A percentile compares a stretch with the other conserved stretches of the same genome.
Evolutionary conservation across 2,113 vertebrate genomes (phyloP).

Genomic region (Naja naja): DNA sequence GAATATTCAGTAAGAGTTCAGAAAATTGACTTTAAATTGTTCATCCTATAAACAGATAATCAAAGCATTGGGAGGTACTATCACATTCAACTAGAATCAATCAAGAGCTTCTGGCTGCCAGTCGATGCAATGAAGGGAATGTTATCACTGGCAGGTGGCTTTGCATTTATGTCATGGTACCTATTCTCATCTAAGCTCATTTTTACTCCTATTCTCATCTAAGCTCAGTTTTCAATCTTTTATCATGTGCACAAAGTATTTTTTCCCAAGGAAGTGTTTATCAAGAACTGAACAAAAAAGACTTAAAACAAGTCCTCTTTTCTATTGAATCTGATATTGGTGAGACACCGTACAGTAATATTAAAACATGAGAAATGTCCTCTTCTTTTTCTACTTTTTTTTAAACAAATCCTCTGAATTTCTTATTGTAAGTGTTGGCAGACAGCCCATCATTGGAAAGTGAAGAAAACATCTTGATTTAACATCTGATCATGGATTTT

Average conservation of each 20-base stretch:
- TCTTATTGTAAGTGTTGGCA: slow-evolving; percentile 73
- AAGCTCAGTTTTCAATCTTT: slow-evolving; percentile 52
- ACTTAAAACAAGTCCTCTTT: slow-evolving; percentile 48
- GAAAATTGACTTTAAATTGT: slow-evolving; percentile 7
- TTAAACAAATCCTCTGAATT: slow-evolving; percentile 53
- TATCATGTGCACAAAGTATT: slow-evolving; percentile 53
- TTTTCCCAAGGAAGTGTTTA: slow-evolving; percentile 50
- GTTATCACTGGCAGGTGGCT: slow-evolving; percentile 52
- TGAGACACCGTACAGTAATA: slow-evolving; percentile 47
- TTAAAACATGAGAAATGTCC: slow-evolving; percentile 60
- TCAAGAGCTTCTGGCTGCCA: slow-evolving; percentile 64
- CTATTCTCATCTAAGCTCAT: slow-evolving; percentile 62
- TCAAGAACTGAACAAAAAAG: slow-evolving; percentile 18
- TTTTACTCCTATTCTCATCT: slow-evolving; percentile 60
- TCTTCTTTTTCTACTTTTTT: slow-evolving; percentile 30
- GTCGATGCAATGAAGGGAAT: slow-evolving; percentile 60
- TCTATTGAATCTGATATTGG: slow-evolving; percentile 56
- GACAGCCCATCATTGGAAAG: slow-evolving; percentile 74
- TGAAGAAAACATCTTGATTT: slow-evolving; percentile 80
- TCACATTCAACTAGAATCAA: slow-evolving; percentile 1
- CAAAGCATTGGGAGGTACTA: slow-evolving; percentile 34
- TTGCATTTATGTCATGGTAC: slow-evolving; percentile 64
- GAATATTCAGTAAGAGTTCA: background rate
- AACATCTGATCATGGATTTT: slow-evolving; percentile 77
- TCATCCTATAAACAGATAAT: background rate